Base-by-base conservation (phyloP, 2,888 invertebrate genomes). In the Ormia ochracea region DNA sequence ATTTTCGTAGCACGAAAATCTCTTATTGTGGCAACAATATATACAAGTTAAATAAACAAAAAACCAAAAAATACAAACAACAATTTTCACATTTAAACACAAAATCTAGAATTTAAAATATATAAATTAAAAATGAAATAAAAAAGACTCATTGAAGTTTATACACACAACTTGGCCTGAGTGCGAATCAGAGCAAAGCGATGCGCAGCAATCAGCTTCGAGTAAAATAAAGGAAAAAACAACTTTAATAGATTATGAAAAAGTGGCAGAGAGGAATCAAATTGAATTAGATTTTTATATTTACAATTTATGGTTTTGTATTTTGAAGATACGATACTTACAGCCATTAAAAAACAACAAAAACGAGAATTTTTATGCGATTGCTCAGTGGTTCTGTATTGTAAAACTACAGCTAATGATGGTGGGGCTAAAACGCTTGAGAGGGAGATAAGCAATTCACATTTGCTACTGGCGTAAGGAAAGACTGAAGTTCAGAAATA, bases 151-250 rank as follows among this genome's bases (percentile, higher is more conserved):
- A 84, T 83, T 84, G 83, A 82, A 81, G 75, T 83, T 76, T 80
- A 75, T 78, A 79, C 66, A 45, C 79, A 79, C 66, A 36, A 78
- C 83, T 83, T 84, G 85, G 83, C 86, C 87, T 81, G 85, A 83
- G 88, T 87, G 87, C 84, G 88, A 87, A 87, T 85, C 86, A 85
- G 87, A 87, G 87, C 87, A 87, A 83, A 87, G 76, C 80, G 68
- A 12, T 65, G 58, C 84, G 86, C 79, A 68, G 50, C 50, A 75
- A 58, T 26, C 1, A 9, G 36, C 19, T 56, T 31, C 19, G 28
- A 65, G 10, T 14, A 23, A 36, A 48, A 14, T 26, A 0, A n/a
- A 4, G 9, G 28, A 50, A 50, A 28, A 14, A 50, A 1, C 41
- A 52, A 28, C 26, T 19, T 48, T 66, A 63, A 63, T 10, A 48